Percentiles rank a stretch among this genome's conserved stretches.
Conservation (phyloP, 2,888 invertebrate species). For the Gastracanthus pulcherrimus region DNA sequence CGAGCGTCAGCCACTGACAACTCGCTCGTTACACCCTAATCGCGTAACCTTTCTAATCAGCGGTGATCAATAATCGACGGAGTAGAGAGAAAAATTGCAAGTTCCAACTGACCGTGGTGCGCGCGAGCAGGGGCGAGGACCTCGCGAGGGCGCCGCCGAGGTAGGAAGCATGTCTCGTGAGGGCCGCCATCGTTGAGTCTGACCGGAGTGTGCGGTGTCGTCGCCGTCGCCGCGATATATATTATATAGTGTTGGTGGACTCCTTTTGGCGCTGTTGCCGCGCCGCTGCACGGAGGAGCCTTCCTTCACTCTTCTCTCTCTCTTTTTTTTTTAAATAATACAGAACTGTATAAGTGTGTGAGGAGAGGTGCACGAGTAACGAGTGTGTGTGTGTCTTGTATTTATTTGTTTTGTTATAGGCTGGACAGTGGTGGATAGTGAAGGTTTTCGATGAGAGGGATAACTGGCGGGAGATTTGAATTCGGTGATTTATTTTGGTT, state of each 20-base stretch:
- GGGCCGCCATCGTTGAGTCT: slow-evolving; percentile 80
- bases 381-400: no score
- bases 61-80: no score
- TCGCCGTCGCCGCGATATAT: background rate
- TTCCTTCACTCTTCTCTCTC: background rate
- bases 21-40: no score
- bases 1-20: no score
- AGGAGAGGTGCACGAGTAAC: no score
- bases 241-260: slow-evolving; percentile 7
- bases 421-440: background rate
- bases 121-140: slow-evolving; percentile 30
- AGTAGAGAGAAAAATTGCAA: background rate
- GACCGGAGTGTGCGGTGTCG: background rate
- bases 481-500: background rate
- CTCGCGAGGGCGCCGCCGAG: slow-evolving; percentile 70
- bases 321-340: background rate
- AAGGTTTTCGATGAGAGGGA: background rate
- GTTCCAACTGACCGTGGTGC: slow-evolving; percentile 67
- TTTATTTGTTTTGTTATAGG: no score
- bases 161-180: slow-evolving; percentile 79
- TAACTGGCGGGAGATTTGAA: slow-evolving; percentile 42
- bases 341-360: no score
- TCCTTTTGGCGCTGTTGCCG: background rate
- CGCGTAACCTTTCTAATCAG: no score
- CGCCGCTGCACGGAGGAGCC: background rate